A percentile compares a stretch with the other conserved stretches of the same genome.
Conservation (phyloP, 2,113 vertebrate genomes). For the Hippocampus mohnikei region DNA sequence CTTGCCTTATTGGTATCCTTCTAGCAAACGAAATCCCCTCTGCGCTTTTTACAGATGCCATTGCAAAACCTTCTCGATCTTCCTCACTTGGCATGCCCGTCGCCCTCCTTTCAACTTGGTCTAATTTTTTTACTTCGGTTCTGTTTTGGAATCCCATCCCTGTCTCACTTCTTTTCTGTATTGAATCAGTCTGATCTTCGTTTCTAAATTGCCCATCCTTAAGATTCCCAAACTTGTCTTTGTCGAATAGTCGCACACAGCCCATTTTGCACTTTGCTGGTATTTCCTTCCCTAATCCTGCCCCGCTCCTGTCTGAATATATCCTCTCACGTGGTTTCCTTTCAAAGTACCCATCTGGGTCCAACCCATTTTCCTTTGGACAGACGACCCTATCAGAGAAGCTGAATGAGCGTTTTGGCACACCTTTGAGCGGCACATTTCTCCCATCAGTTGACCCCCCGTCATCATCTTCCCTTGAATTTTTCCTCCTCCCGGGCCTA, state of each 20-base stretch:
- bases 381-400: slow-evolving; percentile 64
- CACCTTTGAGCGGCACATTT: slow-evolving; percentile 23
- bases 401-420: slow-evolving; percentile 66
- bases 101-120: slow-evolving; percentile 18
- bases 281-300: slow-evolving; percentile 24
- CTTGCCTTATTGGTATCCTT: slow-evolving; percentile 57
- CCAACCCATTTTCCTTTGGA: slow-evolving; percentile 45
- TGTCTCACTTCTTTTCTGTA: slow-evolving; percentile 7
- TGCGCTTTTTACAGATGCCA: slow-evolving; percentile 56
- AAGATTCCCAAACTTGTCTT: slow-evolving; percentile 20
- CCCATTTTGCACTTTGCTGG: slow-evolving; percentile 26
- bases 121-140: slow-evolving; percentile 20
- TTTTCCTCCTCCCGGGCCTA: slow-evolving; percentile 35
- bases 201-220: slow-evolving; percentile 15
- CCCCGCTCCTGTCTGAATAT: slow-evolving; percentile 34
- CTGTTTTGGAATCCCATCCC: slow-evolving; percentile 18
- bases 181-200: not conserved
- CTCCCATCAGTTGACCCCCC: slow-evolving; percentile 7
- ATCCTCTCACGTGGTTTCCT: slow-evolving; percentile 37
- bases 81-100: slow-evolving; percentile 18
- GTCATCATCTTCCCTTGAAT: slow-evolving; percentile 38
- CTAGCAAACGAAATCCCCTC: slow-evolving; percentile 65
- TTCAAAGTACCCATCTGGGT: slow-evolving; percentile 6
- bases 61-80: slow-evolving; percentile 56
- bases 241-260: slow-evolving; percentile 20